Base-by-base conservation (phyloP, 2,797 vertebrate genomes). In the Eurystomus glaucurus region DNA sequence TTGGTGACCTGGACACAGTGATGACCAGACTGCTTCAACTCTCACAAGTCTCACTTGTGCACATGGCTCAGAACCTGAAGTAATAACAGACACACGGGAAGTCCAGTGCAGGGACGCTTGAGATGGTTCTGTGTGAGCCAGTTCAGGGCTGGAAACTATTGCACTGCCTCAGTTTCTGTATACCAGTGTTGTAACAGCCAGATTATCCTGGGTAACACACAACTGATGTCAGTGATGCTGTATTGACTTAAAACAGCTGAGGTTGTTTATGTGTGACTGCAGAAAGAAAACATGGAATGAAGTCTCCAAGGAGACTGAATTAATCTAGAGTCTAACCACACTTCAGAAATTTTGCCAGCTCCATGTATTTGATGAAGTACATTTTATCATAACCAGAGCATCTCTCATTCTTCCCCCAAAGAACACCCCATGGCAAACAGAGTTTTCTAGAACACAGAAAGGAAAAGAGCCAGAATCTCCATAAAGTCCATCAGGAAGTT, bases 341-440 rank as follows among this genome's bases (percentile, higher is more conserved):
- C 10, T 90, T 91, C 5, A 46, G 75, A 93, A 88, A 43, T 61
- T 66, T 83, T 91, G 78, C 48, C 93, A 94, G 26, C 5, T 19
- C n/a, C 37, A 21, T 88, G 87, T 90, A 78, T 90, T 95, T 7
- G 8, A 62, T 45, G 66, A 51, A 93, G 79, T 89, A 85, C 75
- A 77, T 95, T 96, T 96, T 95, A 93, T 90, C 85, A 88, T 66
- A 88, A 96, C 75, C 93, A 94, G 91, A 96, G 95, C 79, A 52
- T 80, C 39, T 45, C 25, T 85, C 45, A 45, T 93, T 88, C 48
- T 64, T 85, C 55, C 29, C 45, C 26, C 39, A 80, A 66, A 89
- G 71, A 93, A 77, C 35, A 91, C 46, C 25, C 58, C 46, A 60
- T 43, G 60, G 45, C 33, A 89, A 89, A 76, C 43, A 89, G 31